phyloP scores from a whole-genome alignment of 2,888 invertebrate species.

The Trichogramma evanescens region DNA sequence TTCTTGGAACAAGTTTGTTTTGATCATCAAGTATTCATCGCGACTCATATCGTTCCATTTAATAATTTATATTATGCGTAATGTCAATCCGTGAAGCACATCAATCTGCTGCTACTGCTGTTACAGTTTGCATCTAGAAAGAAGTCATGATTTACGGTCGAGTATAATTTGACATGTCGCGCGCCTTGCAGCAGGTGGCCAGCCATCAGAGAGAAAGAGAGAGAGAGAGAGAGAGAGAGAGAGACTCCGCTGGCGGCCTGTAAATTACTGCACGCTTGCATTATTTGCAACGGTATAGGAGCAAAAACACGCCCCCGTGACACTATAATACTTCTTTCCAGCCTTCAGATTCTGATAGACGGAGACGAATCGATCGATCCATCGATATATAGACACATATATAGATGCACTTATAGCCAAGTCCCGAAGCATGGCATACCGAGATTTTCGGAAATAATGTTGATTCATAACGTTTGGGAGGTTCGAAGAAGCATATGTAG shows the following conservation, averaged over 20 bases:
- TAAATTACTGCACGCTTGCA: slow-evolving; percentile 41
- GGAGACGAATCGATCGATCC: not conserved
- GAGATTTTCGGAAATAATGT: slow-evolving; percentile 23
- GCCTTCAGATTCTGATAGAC: too few relatives aligned
- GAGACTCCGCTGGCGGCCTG: slow-evolving; percentile 24
- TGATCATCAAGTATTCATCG: too few relatives aligned
- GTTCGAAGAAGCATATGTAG: slow-evolving; percentile 8
- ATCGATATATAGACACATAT: not conserved
- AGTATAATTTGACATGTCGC: slow-evolving; percentile 46
- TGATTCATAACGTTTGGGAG: slow-evolving; percentile 15
- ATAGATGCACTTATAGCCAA: too few relatives aligned
- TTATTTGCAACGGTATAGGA: not conserved
- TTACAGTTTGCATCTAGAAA: slow-evolving; percentile 21
- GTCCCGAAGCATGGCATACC: not conserved
- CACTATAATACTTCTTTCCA: slow-evolving; percentile 12
- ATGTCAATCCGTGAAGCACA: slow-evolving; percentile 27
- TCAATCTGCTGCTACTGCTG: slow-evolving; percentile 35
- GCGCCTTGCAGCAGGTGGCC: slow-evolving; percentile 33
- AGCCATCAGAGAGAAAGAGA: not conserved
- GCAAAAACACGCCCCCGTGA: not conserved
- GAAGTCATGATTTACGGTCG: slow-evolving; percentile 44
- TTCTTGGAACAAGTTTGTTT: too few relatives aligned
- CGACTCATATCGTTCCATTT: slow-evolving; percentile 32
- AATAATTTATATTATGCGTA: slow-evolving; percentile 47
- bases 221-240: not conserved